A percentile compares a stretch with the other conserved stretches of the same genome.
These are phyloP conservation scores for Keiferia lycopersicella DNA, from an alignment of 2,888 invertebrate genomes.

Conservation along the genomic window DNA sequence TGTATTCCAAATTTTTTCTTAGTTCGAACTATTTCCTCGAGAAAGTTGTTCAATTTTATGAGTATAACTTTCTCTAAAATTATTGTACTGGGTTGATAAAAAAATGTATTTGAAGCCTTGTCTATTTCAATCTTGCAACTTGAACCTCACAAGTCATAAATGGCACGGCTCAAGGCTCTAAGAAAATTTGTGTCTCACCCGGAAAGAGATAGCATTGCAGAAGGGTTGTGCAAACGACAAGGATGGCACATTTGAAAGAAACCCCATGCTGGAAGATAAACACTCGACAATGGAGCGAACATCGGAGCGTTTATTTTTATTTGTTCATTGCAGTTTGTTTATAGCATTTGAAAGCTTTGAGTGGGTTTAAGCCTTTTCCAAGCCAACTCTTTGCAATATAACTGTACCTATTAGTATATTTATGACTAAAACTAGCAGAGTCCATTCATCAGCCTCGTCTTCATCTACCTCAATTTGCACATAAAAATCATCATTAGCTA, in stretches of 20 bases:
- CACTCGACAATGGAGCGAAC: conserved; percentile 16
- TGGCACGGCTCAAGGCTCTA: conserved; percentile 35
- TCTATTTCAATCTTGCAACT: conserved; percentile 19
- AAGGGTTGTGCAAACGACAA: conserved; percentile 14
- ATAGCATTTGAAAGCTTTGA: conserved; percentile 12
- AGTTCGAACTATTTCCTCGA: too few relatives aligned
- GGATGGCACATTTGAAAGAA: conserved; percentile 12
- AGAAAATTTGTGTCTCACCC: conserved; percentile 40
- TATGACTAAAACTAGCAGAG: too few relatives aligned
- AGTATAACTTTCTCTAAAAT: too few relatives aligned
- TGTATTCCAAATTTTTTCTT: too few relatives aligned
- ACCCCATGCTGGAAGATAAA: conserved; percentile 17
- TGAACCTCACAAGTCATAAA: conserved; percentile 38
- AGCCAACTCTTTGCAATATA: background rate
- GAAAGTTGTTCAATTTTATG: too few relatives aligned
- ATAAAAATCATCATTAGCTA: too few relatives aligned
- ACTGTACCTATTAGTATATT: background rate
- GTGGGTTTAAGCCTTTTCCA: background rate
- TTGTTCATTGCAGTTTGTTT: conserved; percentile 11
- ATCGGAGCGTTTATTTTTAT: conserved; percentile 16
- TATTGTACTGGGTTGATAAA: too few relatives aligned
- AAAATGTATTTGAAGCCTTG: background rate
- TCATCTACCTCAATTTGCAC: too few relatives aligned
- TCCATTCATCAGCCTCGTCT: too few relatives aligned
- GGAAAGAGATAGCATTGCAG: conserved; percentile 32